Conservation (phyloP, 2,113 vertebrate genomes). For the Salminus brasiliensis region DNA sequence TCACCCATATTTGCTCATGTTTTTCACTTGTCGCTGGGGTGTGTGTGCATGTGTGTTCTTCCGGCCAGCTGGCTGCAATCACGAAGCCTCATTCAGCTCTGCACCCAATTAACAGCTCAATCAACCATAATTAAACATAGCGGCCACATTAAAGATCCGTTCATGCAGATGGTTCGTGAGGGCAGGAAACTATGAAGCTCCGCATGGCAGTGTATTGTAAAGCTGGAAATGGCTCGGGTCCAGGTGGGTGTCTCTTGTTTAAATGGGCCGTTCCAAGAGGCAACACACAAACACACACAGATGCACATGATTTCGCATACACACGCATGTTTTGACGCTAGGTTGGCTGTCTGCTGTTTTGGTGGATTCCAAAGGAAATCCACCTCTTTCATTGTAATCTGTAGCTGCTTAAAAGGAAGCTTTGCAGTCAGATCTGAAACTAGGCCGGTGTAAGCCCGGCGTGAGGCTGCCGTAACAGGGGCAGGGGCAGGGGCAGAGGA, state of each 20-base stretch:
- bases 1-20: neutral
- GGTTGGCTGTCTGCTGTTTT: constrained; percentile 27
- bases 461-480: constrained; percentile 61
- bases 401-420: constrained; percentile 57
- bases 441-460: constrained; percentile 66
- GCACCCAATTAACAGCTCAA: constrained; percentile 61
- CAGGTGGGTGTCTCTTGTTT: neutral
- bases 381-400: constrained; percentile 64
- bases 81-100: constrained; percentile 52
- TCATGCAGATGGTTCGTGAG: constrained; percentile 27
- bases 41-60: constrained; percentile 47
- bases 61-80: constrained; percentile 58
- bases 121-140: constrained; percentile 60
- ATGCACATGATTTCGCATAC: neutral
- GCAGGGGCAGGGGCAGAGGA: constrained; percentile 58
- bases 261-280: neutral
- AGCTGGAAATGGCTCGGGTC: constrained; percentile 7
- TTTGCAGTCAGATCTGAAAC: constrained; percentile 56
- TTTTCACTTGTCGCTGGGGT: constrained; percentile 14
- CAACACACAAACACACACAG: neutral
- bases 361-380: constrained; percentile 64
- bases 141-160: constrained; percentile 42
- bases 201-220: neutral
- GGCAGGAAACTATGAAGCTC: constrained; percentile 35
- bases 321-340: constrained; percentile 9